Base-by-base conservation (phyloP, 1,140 invertebrate species). In the Glossosoma conforme region DNA sequence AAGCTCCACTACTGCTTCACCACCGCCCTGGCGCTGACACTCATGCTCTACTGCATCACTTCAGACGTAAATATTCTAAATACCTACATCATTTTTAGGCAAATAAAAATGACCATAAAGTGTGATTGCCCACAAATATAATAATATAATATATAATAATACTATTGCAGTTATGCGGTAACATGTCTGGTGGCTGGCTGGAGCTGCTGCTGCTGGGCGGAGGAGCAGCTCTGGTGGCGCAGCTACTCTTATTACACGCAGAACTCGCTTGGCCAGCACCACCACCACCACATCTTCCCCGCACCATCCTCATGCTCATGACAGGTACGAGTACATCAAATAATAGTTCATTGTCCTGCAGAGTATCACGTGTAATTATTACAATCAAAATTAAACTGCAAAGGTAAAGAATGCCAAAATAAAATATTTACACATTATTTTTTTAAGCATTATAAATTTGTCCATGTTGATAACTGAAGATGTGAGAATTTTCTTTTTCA, bases 1-100 rank as follows among this genome's bases (percentile, higher is more conserved):
- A 84, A 84, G 68, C 71, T 85, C 49, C 82, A 85, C 56, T 83
- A 80, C 59, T 82, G 81, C 56, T 64, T 70, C 25, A 78, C 80
- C 21, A 68, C 81, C 19, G 67, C 76, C 3, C 75, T 76, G 17
- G 72, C 80, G 14, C 83, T 84, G 79, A 67, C 72, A 2, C 72
- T 82, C 32, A 84, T 83, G 61, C 70, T 81, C 50, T 79, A 58
- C 35, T 58, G 55, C 33, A 21, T 58, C 9, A 53, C 45, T 9
- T 44, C 55, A 3, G 41, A 58, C 35, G 55, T 58, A 46, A 38
- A 45, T 45, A 5, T 44, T 19, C 5, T 15, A 33, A 33, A 13
- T 11, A 28, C n/a, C n/a, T 28, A 28, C 6, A 28, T 28, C n/a
- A 8, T 28, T 8, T 28, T 28, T 28, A 8, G 25, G 6, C 6